Base-by-base conservation (phyloP, 2,797 vertebrate species). In the Threskiornis aethiopicus region DNA sequence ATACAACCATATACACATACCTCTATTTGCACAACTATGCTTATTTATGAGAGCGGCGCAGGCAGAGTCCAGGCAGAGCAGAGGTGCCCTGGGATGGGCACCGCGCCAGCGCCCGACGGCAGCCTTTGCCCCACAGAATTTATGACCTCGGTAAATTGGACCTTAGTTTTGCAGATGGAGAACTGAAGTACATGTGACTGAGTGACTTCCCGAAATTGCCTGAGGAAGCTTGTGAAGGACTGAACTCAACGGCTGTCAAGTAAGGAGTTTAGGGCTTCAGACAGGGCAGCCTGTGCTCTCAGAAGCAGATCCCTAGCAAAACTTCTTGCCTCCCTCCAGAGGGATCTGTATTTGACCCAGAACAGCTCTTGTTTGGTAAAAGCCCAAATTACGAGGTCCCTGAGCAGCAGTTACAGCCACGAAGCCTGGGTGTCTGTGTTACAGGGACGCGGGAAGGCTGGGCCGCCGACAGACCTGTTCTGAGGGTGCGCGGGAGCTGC, bases 31-130 rank as follows among this genome's bases (percentile, higher is more conserved):
- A 91, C 83, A 72, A 29, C 89, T 42, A 28, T 66, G 85, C 71
- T 81, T 64, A 5, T 22, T 78, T 41, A 55, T 25, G 46, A 88
- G 47, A 3, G 42, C 0, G 4, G 12, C 4, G 33, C 2, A 13
- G 67, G 84, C 87, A 93, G 92, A 71, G 69, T 66, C 84, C 86
- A 69, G 44, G 86, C 84, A 76, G 86, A 89, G 90, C 75, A 89
- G 86, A 83, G 93, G 80, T 79, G 89, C 72, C 72, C 69, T 9
- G 41, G 64, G 72, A 47, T 26, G 8, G 64, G 69, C 61, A 4
- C 67, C 5, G 69, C 0, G 26, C 89, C 84, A 84, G 62, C 0
- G 0, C 35, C 47, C 10, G 4, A 55, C 1, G 1, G 69, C 80
- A 93, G 89, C 87, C 72, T 70, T 18, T 37, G 72, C 54, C 91